Evolutionary conservation across 1,140 invertebrate species (phyloP).

Genomic region (Forficula auricularia): DNA sequence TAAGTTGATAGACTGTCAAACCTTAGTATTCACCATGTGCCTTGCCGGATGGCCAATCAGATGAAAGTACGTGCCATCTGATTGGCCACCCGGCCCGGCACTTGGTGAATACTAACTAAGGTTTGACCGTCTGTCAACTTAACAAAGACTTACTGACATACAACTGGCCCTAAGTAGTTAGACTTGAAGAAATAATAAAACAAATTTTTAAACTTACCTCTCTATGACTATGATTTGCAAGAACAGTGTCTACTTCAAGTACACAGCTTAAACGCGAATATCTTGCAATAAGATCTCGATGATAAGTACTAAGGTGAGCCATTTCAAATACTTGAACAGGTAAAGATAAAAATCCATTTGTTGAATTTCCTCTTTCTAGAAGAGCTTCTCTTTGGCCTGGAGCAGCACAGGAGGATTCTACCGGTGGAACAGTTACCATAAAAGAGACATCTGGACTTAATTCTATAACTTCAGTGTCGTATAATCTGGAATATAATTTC

Average conservation of each 20-base stretch:
- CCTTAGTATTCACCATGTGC: no score
- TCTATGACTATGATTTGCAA: slow-evolving; percentile 78
- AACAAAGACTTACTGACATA: no score
- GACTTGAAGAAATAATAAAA: no score
- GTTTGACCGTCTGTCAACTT: no score
- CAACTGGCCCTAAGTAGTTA: no score
- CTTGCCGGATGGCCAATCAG: no score
- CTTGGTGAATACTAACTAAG: no score
- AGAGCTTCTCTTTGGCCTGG: slow-evolving; percentile 70
- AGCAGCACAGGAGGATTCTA: slow-evolving; percentile 76
- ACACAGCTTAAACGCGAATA: slow-evolving; percentile 83
- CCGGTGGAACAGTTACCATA: slow-evolving; percentile 72
- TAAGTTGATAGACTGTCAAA: no score
- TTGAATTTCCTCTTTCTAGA: slow-evolving; percentile 48
- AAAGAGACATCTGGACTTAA: slow-evolving; percentile 73
- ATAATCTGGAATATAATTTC: slow-evolving; percentile 38
- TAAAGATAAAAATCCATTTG: slow-evolving; percentile 43
- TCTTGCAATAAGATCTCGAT: slow-evolving; percentile 65
- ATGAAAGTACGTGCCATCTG: no score
- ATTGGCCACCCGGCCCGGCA: no score
- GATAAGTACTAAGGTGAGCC: slow-evolving; percentile 82
- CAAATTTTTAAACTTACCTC: slow-evolving; percentile 35
- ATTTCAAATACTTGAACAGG: slow-evolving; percentile 86
- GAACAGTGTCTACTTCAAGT: slow-evolving; percentile 74
- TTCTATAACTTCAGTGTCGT: slow-evolving; percentile 83